Conservation (phyloP, 2,797 vertebrate species). For the Megaceryle alcyon region DNA sequence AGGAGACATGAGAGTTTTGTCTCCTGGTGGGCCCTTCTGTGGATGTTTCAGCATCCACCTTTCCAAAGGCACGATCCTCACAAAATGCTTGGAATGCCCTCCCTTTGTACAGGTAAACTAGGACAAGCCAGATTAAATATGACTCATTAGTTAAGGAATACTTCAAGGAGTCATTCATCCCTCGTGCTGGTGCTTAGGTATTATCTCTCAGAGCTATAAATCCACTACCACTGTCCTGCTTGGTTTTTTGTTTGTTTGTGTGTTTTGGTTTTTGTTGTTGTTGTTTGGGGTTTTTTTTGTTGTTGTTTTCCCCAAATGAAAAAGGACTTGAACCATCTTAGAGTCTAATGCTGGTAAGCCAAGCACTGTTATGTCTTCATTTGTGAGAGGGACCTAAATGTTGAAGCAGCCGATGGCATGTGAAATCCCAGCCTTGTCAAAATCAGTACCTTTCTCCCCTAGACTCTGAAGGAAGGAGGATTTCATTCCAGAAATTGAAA, state of each 20-base stretch:
- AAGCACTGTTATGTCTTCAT: background rate
- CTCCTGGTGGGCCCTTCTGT: background rate
- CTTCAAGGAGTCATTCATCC: background rate
- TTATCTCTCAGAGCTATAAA: background rate
- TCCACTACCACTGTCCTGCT: background rate
- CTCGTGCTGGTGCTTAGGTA: background rate
- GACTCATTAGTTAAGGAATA: background rate
- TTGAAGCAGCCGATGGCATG: background rate
- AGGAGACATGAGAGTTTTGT: background rate
- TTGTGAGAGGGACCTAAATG: background rate
- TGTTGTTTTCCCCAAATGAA: background rate
- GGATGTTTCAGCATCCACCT: background rate
- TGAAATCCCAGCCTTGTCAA: background rate
- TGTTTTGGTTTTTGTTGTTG: too few species aligned
- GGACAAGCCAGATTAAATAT: background rate
- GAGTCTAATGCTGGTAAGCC: background rate
- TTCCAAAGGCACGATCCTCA: background rate
- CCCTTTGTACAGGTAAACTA: background rate
- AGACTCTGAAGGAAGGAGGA: background rate
- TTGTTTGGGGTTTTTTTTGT: too few species aligned
- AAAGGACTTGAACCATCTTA: background rate
- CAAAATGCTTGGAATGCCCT: conserved; percentile 24
- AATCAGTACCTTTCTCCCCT: background rate
- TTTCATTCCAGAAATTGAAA: background rate
- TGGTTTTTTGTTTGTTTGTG: background rate